Evolutionary conservation across 2,113 vertebrate species (phyloP).

Genomic region (Xiphias gladius): DNA sequence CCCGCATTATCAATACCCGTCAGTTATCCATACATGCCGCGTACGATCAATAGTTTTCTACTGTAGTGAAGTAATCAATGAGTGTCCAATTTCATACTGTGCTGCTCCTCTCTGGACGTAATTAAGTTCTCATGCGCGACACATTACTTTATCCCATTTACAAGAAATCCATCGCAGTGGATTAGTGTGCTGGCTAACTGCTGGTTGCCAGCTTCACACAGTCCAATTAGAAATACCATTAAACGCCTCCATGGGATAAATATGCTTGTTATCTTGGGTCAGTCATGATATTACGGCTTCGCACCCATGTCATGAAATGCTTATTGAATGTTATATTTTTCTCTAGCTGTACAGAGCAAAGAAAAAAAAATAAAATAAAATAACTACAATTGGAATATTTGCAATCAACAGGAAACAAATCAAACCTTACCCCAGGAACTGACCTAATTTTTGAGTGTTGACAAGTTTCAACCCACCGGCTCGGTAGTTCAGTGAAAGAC

Average conservation of each 20-base stretch:
- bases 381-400: neutral
- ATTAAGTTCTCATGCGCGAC: conserved; percentile 60
- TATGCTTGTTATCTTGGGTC: neutral
- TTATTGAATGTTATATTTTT: neutral
- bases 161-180: conserved; percentile 67
- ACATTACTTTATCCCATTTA: conserved; percentile 71
- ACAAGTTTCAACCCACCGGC: neutral
- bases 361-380: no score
- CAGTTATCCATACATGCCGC: conserved; percentile 41
- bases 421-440: neutral
- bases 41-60: conserved; percentile 68
- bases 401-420: neutral
- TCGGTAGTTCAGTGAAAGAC: neutral
- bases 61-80: conserved; percentile 81
- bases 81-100: conserved; percentile 87
- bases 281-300: neutral
- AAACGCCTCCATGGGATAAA: neutral
- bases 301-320: neutral
- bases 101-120: conserved; percentile 74
- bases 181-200: conserved; percentile 15
- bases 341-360: neutral
- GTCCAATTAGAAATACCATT: neutral
- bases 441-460: neutral
- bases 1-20: conserved; percentile 20
- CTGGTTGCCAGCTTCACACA: neutral